A percentile compares a stretch with the other conserved stretches of the same genome.
phyloP scores from a whole-genome alignment of 1,140 invertebrate species.

The Mercenaria mercenaria region DNA sequence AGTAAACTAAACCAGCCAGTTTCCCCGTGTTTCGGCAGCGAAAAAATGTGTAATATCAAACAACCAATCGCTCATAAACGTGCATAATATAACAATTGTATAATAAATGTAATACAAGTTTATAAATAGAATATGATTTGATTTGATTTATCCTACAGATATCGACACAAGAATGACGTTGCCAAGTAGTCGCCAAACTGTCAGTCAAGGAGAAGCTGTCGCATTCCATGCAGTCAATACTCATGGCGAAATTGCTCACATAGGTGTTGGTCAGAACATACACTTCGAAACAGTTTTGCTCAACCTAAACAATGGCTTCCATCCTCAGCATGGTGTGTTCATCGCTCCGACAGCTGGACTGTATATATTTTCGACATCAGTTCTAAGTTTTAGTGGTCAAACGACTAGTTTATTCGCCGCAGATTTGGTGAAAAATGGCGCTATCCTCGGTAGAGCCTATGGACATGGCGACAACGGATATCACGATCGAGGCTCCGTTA shows the following conservation, averaged over 20 bases:
- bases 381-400: not conserved
- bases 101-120: too few species aligned
- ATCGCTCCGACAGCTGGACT: not conserved
- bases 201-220: not conserved
- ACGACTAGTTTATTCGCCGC: too few species aligned
- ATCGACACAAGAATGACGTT: too few species aligned
- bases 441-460: not conserved
- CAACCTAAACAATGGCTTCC: not conserved
- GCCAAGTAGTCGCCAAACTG: too few species aligned
- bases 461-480: not conserved
- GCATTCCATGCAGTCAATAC: not conserved
- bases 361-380: not conserved
- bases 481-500: conserved; percentile 27
- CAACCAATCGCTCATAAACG: too few species aligned
- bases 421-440: not conserved
- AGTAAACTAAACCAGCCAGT: too few species aligned
- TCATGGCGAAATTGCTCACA: not conserved
- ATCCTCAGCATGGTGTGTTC: not conserved
- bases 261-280: not conserved
- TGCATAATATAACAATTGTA: too few species aligned
- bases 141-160: too few species aligned
- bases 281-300: not conserved
- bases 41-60: too few species aligned
- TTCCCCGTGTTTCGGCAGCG: too few species aligned
- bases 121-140: too few species aligned